Conservation (phyloP, 2,888 invertebrate species). For the Agrotis puta region DNA sequence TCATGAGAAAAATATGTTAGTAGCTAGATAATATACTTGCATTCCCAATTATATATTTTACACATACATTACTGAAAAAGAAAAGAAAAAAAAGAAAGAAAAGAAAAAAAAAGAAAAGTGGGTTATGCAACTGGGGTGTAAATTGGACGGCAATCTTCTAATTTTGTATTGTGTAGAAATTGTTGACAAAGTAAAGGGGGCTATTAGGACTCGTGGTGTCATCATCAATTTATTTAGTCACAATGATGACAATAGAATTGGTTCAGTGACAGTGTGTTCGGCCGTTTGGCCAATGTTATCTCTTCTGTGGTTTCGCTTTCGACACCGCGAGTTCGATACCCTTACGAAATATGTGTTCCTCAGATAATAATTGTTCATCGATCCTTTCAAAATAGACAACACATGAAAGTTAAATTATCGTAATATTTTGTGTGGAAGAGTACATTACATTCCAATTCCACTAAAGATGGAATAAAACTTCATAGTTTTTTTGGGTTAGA, state of each 20-base stretch:
- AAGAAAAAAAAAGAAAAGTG: too few relatives aligned
- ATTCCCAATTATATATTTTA: too few relatives aligned
- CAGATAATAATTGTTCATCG: not conserved
- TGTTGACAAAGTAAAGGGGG: conserved; percentile 23
- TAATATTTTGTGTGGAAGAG: too few relatives aligned
- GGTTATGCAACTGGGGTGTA: not conserved
- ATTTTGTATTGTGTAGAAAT: not conserved
- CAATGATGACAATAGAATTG: conserved; percentile 23
- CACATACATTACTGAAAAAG: too few relatives aligned
- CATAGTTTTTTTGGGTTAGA: too few relatives aligned
- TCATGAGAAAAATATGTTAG: too few relatives aligned
- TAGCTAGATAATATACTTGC: too few relatives aligned
- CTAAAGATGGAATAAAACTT: too few relatives aligned
- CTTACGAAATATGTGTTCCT: not conserved
- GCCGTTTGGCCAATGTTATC: conserved; percentile 1
- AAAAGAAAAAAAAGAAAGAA: too few relatives aligned
- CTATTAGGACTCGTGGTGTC: not conserved
- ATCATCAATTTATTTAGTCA: conserved; percentile 22
- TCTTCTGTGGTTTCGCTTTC: conserved; percentile 17
- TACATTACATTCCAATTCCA: too few relatives aligned
- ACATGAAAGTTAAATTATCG: too few relatives aligned
- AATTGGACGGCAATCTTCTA: not conserved
- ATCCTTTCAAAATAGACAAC: too few relatives aligned
- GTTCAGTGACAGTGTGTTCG: not conserved
- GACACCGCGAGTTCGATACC: not conserved